phyloP scores from a whole-genome alignment of 2,797 vertebrate species.

The Lepilemur septentrionalis region DNA sequence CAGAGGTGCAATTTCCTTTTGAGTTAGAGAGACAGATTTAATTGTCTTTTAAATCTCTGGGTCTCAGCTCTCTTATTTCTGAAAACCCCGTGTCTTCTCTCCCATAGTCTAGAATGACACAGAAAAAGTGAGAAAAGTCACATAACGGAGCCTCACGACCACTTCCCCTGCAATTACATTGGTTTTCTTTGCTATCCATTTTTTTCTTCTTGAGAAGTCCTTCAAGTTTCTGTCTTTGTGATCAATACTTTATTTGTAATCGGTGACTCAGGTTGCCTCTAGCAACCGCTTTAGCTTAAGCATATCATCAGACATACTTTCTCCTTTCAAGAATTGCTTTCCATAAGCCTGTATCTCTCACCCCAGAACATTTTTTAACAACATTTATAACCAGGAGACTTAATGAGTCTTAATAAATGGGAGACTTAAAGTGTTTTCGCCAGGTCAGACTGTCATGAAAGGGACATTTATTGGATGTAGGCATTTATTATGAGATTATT shows the following conservation, averaged over 20 bases:
- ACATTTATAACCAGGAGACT: not conserved
- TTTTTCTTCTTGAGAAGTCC: not conserved
- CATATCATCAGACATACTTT: not conserved
- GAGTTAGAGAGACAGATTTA: not conserved
- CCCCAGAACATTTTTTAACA: not conserved
- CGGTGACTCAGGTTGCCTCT: conserved; percentile 28
- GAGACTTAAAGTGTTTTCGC: not conserved
- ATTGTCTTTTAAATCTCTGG: not conserved
- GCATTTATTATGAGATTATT: not conserved
- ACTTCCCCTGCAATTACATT: not conserved
- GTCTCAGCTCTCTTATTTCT: not conserved
- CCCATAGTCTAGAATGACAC: not conserved
- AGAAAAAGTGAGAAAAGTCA: not conserved
- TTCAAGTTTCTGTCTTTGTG: conserved; percentile 32
- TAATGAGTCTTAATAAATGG: conserved; percentile 44
- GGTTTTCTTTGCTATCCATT: not conserved
- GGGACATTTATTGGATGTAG: not conserved
- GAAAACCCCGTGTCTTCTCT: not conserved
- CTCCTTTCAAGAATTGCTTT: conserved; percentile 53
- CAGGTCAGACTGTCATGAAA: not conserved
- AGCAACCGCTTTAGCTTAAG: conserved; percentile 3
- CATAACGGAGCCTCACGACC: not conserved
- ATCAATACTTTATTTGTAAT: conserved; percentile 53
- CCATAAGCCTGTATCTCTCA: not conserved
- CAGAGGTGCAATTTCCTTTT: not conserved